phyloP scores from a whole-genome alignment of 2,888 invertebrate species.

The Dioctria rufipes region DNA sequence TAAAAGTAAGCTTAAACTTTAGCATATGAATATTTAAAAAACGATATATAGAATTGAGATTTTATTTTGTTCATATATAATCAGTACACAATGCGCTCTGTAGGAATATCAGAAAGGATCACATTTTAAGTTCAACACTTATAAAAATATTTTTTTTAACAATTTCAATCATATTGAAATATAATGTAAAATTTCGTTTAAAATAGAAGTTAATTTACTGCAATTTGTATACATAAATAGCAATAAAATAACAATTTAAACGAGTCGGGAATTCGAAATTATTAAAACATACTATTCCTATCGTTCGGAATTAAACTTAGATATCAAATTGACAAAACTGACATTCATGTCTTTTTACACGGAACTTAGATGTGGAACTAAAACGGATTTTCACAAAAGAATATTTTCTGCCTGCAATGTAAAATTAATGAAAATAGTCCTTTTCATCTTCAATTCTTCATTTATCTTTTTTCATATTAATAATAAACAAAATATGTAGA shows the following conservation, averaged over 20 bases:
- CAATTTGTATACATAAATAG: constrained; percentile 38
- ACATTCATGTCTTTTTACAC: constrained; percentile 43
- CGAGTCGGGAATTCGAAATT: constrained; percentile 37
- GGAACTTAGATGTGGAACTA: constrained; percentile 40
- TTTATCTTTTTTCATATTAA: constrained; percentile 53
- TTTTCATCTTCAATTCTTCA: constrained; percentile 57
- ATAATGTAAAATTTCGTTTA: constrained; percentile 49
- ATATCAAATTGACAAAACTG: constrained; percentile 38
- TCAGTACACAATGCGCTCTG: constrained; percentile 59
- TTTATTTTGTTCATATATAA: constrained; percentile 59
- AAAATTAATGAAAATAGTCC: constrained; percentile 47
- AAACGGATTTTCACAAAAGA: constrained; percentile 44
- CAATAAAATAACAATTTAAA: constrained; percentile 34
- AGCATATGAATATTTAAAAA: no score
- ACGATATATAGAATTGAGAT: constrained; percentile 56
- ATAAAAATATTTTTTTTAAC: constrained; percentile 59
- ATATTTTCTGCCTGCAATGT: constrained; percentile 43
- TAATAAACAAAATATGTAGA: constrained; percentile 35
- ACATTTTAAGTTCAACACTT: constrained; percentile 59
- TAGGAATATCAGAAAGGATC: constrained; percentile 60
- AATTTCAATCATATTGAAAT: constrained; percentile 59
- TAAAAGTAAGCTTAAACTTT: no score
- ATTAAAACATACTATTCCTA: constrained; percentile 40
- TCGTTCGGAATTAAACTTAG: constrained; percentile 32
- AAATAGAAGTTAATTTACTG: constrained; percentile 36